Evolutionary conservation across 2,113 vertebrate species (phyloP).

Genomic region (Oxyruncus cristatus): DNA sequence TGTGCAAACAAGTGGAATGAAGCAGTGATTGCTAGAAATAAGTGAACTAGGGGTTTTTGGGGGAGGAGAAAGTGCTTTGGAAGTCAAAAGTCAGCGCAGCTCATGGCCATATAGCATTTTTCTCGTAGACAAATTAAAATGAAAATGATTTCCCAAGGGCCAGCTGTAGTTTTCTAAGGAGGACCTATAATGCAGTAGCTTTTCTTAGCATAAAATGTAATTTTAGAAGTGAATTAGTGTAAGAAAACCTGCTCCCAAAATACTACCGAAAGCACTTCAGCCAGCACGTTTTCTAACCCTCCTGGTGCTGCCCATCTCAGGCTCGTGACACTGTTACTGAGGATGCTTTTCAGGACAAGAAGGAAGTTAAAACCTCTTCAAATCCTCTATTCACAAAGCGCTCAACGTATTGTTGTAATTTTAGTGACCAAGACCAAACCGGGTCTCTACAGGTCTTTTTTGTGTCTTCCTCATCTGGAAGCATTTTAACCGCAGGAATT

Average conservation of each 20-base stretch:
- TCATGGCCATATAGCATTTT: background rate
- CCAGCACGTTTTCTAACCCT: background rate
- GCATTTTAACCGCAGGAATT: background rate
- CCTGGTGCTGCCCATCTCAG: background rate
- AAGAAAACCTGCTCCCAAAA: background rate
- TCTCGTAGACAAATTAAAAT: background rate
- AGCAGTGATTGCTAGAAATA: rapidly evolving
- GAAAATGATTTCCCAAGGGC: background rate
- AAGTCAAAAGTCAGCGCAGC: background rate
- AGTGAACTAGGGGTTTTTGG: rapidly evolving
- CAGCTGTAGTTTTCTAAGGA: background rate
- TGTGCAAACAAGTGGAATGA: background rate
- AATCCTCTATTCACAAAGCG: background rate
- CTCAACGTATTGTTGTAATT: background rate
- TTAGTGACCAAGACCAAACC: background rate
- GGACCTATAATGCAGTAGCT: background rate
- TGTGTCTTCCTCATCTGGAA: background rate
- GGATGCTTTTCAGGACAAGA: background rate
- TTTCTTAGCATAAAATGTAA: background rate
- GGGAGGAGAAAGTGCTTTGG: background rate
- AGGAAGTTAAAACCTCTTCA: background rate
- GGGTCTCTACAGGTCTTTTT: background rate
- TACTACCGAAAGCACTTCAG: background rate
- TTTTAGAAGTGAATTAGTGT: background rate
- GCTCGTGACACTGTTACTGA: background rate